Base-by-base conservation (phyloP, 2,113 vertebrate genomes). In the Pseudolaguvia tuberculata region DNA sequence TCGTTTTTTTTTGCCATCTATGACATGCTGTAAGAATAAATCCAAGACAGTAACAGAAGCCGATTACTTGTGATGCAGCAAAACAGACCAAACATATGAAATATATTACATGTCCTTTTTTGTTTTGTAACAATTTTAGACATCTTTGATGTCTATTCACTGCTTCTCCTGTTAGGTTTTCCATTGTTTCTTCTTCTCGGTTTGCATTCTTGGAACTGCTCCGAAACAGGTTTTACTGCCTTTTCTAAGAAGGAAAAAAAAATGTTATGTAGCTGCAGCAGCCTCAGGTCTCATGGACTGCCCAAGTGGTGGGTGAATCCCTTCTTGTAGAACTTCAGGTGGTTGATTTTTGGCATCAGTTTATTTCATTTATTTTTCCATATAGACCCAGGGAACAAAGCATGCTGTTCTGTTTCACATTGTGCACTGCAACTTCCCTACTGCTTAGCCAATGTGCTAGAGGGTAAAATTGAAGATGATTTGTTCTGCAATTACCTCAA, bases 401-500 rank as follows among this genome's bases (percentile, higher is more conserved):
- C 78, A 25, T 1, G 27, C 35, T 62, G 52, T 39, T 78, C 66
- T 75, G 58, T 45, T 50, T 42, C n/a, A 53, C 25, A 39, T 69
- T 35, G 63, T 8, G 21, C 25, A 25, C 31, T 75, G 55, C 15
- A 75, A 59, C 66, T 47, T 81, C 35, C 67, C 73, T 48, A 68
- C 57, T 68, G 55, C 27, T 74, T 47, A 21, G 48, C 73, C 68
- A 39, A 65, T 18, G n/a, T 50, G 20, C 69, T 69, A 53, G 25
- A 67, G 70, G 57, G 68, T 68, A 57, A 57, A 48, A 80, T 65
- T 62, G 78, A 58, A 20, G 29, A 77, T 66, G 51, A 77, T 68
- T 69, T 72, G 75, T 56, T 53, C 74, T 73, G 51, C 86, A 85
- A 87, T 88, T 78, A 83, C 81, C 66, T 75, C 75, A 79, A 78